Evolutionary conservation across 2,113 vertebrate species (phyloP), one percentile per base, ranked within the genome.

Genomic region (Macheiramphus alcinus): DNA sequence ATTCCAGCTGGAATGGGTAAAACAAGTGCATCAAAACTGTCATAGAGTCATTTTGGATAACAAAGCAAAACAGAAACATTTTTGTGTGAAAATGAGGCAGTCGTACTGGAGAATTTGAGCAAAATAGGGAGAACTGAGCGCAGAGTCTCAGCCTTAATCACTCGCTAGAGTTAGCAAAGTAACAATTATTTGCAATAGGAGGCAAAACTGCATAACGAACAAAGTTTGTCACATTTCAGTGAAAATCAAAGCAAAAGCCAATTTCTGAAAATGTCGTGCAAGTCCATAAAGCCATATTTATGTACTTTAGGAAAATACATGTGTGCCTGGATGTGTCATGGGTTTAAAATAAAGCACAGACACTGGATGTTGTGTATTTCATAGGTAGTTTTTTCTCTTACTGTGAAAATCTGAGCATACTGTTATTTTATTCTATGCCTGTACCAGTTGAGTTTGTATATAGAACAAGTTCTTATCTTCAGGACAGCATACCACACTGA

Each of bases 181-280:
- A 73, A 82, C 81, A 88, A 72, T 94, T 95, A 96, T 68, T 93
- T 95, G 83, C 58, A 89, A 62, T 23, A 55, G 68, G 62, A 92
- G 87, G 34, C 68, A 94, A 80, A 94, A 75, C 75, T 50, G 63
- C 70, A 40, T 61, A 80, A 88, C 0, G 3, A 95, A 67, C 38
- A 40, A 76, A 87, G 34, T 91, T 93, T 79, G 80, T 79, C 73
- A 92, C 65, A 75, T 92, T 96, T 86, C 86, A 91, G 56, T 81
- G 76, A 86, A 92, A 92, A 94, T 61, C 83, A 93, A 88, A 94
- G 76, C 63, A 85, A 87, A 92, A 92, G 32, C 61, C 76, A 79
- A 61, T 82, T 73, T 79, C 83, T 79, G 53, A 89, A 96, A 42
- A 66, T 6, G 14, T 4, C 61, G 52, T 81, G 40, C 36, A 94